phyloP scores from a whole-genome alignment of 2,113 vertebrate species.

The Cyrtonyx montezumae region DNA sequence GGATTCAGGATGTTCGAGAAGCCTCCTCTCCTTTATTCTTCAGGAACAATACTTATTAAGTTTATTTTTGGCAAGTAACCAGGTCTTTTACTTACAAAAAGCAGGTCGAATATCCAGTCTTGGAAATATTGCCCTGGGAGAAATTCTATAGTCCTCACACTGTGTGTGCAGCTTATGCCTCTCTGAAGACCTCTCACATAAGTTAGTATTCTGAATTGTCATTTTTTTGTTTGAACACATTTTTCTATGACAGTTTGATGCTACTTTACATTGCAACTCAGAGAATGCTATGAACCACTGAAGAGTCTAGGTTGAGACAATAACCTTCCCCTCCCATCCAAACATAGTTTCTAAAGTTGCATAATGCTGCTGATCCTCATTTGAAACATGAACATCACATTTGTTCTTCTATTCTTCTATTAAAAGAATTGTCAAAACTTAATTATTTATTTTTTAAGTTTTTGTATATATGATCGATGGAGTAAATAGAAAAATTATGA shows the following conservation, averaged over 20 bases:
- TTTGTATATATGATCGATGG: background rate
- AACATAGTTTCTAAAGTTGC: background rate
- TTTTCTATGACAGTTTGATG: background rate
- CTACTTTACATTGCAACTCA: background rate
- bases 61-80: background rate
- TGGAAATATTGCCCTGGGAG: background rate
- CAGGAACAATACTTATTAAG: background rate
- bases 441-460: background rate
- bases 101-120: background rate
- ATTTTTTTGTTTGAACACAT: background rate
- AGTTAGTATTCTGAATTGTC: background rate
- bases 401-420: background rate
- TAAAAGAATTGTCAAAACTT: background rate
- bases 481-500: background rate
- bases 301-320: background rate
- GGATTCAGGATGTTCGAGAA: background rate
- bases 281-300: no score
- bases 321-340: background rate
- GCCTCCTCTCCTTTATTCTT: background rate
- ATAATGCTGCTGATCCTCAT: rapidly evolving
- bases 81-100: background rate
- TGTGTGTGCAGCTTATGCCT: background rate
- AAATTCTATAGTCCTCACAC: background rate
- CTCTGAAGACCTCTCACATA: background rate
- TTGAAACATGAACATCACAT: background rate